These are phyloP conservation scores for Syngnathus rostellatus DNA, from an alignment of 2,797 vertebrate genomes.

Conservation along the genomic window DNA sequence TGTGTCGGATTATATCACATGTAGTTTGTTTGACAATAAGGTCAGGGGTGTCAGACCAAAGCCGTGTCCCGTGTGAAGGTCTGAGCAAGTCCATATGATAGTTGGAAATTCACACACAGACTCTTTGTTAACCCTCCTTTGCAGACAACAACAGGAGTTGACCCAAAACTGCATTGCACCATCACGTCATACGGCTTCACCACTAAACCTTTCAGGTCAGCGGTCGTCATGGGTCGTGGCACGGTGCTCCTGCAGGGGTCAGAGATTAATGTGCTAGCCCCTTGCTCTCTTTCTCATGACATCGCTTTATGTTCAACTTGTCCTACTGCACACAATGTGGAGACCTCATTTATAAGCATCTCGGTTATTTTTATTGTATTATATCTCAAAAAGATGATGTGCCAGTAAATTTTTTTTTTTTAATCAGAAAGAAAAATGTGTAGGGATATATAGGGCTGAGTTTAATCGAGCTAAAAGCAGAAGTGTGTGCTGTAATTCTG, in stretches of 20 bases:
- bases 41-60: slow-evolving; percentile 38
- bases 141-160: slow-evolving; percentile 49
- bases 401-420: too few species aligned
- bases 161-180: slow-evolving; percentile 43
- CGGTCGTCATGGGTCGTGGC: slow-evolving; percentile 43
- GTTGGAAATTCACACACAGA: slow-evolving; percentile 12
- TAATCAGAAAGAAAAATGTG: not conserved
- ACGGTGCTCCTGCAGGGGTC: slow-evolving; percentile 31
- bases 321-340: not conserved
- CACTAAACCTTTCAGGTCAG: slow-evolving; percentile 15
- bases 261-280: slow-evolving; percentile 42
- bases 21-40: slow-evolving; percentile 31
- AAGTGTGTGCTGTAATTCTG: too few species aligned
- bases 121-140: slow-evolving; percentile 32
- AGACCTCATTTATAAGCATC: not conserved
- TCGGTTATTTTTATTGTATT: not conserved
- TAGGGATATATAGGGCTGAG: too few species aligned
- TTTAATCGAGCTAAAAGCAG: too few species aligned
- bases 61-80: slow-evolving; percentile 35
- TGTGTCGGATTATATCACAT: not conserved
- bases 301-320: slow-evolving; percentile 16
- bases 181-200: slow-evolving; percentile 31
- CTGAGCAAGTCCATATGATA: slow-evolving; percentile 24
- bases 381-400: too few species aligned
- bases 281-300: slow-evolving; percentile 49